These are phyloP conservation scores for Cotesia vestalis DNA, from an alignment of 1,140 invertebrate genomes.

Conservation along the genomic window DNA sequence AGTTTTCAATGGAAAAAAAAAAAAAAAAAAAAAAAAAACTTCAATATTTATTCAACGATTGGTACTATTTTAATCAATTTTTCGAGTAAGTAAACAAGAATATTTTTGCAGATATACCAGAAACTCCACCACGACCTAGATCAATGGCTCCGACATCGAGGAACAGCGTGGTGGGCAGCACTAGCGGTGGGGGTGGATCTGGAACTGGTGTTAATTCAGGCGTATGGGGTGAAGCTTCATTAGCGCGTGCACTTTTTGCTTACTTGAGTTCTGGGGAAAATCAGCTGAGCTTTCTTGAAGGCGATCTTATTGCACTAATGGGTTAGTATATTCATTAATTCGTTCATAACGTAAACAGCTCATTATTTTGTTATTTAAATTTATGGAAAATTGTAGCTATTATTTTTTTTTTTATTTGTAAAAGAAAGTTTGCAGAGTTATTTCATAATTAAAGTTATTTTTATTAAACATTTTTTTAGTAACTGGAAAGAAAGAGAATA, in stretches of 20 bases:
- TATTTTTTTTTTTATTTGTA: too few relatives aligned
- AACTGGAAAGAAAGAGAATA: too few relatives aligned
- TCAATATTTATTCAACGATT: too few relatives aligned
- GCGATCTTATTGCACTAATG: constrained; percentile 86
- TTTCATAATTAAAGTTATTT: too few relatives aligned
- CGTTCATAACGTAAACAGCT: background rate
- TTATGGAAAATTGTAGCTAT: too few relatives aligned
- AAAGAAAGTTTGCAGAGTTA: too few relatives aligned
- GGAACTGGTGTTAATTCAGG: constrained; percentile 46
- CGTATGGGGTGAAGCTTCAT: constrained; percentile 67
- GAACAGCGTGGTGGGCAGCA: constrained; percentile 63
- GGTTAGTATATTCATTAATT: constrained; percentile 61
- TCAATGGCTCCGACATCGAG: constrained; percentile 75
- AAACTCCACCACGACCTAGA: constrained; percentile 73
- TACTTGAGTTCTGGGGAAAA: constrained; percentile 91
- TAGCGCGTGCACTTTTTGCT: constrained; percentile 86
- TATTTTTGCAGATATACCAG: constrained; percentile 63
- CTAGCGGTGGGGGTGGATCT: constrained; percentile 40
- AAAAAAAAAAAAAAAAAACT: too few relatives aligned
- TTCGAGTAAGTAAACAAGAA: background rate
- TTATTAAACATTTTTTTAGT: too few relatives aligned
- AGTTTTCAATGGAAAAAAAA: too few relatives aligned
- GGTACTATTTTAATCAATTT: background rate
- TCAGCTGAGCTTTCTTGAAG: constrained; percentile 90
- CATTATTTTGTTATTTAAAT: too few relatives aligned